Evolutionary conservation across 2,888 invertebrate genomes (phyloP).

Genomic region (Sphaerophoria taeniata): DNA sequence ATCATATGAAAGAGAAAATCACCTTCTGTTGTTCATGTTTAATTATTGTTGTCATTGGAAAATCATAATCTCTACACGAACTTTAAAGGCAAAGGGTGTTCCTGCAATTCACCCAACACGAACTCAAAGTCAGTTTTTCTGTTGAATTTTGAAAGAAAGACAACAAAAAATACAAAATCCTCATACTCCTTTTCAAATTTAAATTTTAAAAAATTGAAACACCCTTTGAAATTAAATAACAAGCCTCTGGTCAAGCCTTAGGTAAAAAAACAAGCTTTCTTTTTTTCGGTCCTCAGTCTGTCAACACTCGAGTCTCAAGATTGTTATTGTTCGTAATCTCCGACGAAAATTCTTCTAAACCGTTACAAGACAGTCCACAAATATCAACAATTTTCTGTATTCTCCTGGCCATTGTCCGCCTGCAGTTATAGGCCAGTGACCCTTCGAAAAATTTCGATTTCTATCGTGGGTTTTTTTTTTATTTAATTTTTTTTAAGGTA

Average conservation of each 20-base stretch:
- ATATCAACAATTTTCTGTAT: conserved; percentile 2
- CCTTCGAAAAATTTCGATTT: conserved; percentile 71
- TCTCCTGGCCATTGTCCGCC: conserved; percentile 7
- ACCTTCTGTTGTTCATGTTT: background rate
- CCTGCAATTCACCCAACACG: background rate
- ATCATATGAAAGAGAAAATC: background rate
- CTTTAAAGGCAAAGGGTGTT: background rate
- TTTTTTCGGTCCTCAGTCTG: background rate
- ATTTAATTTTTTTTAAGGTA: background rate
- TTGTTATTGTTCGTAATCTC: conserved; percentile 3
- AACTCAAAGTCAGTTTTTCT: background rate
- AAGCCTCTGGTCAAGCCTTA: too few relatives aligned
- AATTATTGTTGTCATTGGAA: conserved; percentile 12
- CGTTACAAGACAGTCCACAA: background rate
- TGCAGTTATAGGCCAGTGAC: conserved; percentile 50
- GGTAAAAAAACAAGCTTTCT: background rate
- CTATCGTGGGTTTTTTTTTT: conserved; percentile 39
- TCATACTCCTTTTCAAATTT: too few relatives aligned
- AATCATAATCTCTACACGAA: background rate
- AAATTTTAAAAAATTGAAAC: background rate
- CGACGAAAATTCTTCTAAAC: background rate
- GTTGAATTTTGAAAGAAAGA: background rate
- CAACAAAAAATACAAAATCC: too few relatives aligned
- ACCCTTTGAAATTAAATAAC: background rate
- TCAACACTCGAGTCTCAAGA: background rate